Evolutionary conservation across 1,140 invertebrate genomes (phyloP).

Genomic region (Euwallacea fornicatus): DNA sequence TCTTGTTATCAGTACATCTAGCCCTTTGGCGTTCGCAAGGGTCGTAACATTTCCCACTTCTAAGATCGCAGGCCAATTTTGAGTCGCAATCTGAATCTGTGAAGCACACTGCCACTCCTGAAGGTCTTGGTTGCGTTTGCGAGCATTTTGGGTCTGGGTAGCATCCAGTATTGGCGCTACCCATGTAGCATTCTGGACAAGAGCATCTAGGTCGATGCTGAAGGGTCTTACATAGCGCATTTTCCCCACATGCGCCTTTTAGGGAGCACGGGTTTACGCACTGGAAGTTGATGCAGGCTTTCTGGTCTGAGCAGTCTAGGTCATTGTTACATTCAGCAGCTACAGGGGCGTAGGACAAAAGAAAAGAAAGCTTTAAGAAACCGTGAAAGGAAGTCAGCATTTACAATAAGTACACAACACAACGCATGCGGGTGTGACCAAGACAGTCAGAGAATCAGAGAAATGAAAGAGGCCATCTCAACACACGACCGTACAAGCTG

Average conservation of each 20-base stretch:
- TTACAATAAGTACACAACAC: conserved; percentile 56
- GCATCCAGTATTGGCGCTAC: conserved; percentile 76
- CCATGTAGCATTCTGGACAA: conserved; percentile 84
- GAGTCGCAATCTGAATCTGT: conserved; percentile 74
- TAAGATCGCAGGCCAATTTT: conserved; percentile 69
- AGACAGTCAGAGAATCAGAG: conserved; percentile 53
- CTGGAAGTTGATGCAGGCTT: conserved; percentile 83
- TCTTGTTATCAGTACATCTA: conserved; percentile 77
- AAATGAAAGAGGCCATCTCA: conserved; percentile 54
- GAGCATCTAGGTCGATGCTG: conserved; percentile 81
- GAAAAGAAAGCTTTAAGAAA: conserved; percentile 62
- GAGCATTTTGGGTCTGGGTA: conserved; percentile 74
- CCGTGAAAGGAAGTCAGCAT: conserved; percentile 71
- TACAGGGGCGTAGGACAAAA: conserved; percentile 60
- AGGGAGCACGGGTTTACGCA: conserved; percentile 89
- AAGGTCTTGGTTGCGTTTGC: conserved; percentile 56
- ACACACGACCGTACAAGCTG: conserved; percentile 56
- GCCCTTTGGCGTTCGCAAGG: conserved; percentile 68
- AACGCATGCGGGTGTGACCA: conserved; percentile 68
- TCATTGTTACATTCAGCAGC: conserved; percentile 88
- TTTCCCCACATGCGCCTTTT: conserved; percentile 82
- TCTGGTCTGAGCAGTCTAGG: conserved; percentile 86
- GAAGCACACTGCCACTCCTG: conserved; percentile 60
- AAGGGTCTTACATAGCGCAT: conserved; percentile 82
- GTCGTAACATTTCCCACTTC: conserved; percentile 72